phyloP scores from a whole-genome alignment of 2,797 vertebrate species.

The Phoebastria nigripes region DNA sequence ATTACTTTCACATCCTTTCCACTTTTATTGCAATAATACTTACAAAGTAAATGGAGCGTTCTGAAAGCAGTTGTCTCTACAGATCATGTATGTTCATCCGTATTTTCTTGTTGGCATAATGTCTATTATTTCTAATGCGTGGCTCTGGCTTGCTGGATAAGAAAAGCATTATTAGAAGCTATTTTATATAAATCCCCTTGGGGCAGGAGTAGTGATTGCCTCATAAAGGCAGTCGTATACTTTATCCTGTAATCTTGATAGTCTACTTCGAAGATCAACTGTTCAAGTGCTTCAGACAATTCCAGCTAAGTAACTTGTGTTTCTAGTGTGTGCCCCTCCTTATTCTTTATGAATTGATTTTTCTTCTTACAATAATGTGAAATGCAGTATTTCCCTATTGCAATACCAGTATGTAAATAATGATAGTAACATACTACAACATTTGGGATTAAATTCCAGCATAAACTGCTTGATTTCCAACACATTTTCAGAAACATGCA shows the following conservation, averaged over 20 bases:
- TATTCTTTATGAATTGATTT: conserved; percentile 4
- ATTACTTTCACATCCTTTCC: neutral
- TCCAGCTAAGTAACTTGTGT: neutral
- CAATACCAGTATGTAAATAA: neutral
- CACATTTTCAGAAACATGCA: neutral
- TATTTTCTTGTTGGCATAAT: neutral
- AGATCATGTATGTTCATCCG: neutral
- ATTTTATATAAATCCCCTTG: neutral
- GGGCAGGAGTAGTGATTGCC: neutral
- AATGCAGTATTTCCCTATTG: neutral
- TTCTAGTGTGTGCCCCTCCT: neutral
- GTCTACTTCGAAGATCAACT: neutral
- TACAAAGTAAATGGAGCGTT: neutral
- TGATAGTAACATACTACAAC: neutral
- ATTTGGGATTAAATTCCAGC: neutral
- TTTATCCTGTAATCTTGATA: neutral
- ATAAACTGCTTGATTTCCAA: conserved; percentile 20
- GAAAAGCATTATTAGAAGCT: neutral
- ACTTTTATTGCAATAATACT: neutral
- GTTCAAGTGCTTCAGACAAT: neutral
- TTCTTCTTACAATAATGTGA: neutral
- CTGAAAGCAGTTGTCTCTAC: neutral
- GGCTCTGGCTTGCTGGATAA: neutral
- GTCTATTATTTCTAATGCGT: neutral
- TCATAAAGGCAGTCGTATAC: neutral